These are phyloP conservation scores for Halocynthia roretzi DNA, from an alignment of 23 tunicate genomes.

Conservation along the genomic window DNA sequence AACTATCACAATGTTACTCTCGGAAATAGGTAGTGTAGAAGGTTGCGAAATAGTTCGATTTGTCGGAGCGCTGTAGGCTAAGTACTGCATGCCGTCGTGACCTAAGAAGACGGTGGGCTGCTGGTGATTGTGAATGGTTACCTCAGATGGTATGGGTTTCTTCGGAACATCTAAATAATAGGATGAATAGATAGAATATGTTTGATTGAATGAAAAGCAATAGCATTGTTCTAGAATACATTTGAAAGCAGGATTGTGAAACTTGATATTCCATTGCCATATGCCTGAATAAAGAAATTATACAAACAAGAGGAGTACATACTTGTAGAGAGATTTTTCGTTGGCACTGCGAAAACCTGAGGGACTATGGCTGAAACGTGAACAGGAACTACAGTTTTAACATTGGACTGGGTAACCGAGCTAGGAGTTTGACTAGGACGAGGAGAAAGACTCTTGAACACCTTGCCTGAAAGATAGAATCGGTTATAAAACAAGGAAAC, in stretches of 20 bases:
- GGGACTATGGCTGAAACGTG: no score
- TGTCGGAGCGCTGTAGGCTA: constrained; percentile 2
- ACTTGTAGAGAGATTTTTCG: background rate
- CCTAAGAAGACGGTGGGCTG: constrained; percentile 2
- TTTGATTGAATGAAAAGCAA: no score
- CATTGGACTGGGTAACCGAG: background rate
- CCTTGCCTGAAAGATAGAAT: constrained; percentile 28
- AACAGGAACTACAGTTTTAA: background rate
- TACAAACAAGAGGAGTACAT: background rate
- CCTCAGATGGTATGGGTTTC: background rate
- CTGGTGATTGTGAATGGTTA: background rate
- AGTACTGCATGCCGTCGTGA: background rate
- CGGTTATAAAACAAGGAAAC: background rate
- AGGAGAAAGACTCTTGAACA: constrained; percentile 61
- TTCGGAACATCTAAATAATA: background rate
- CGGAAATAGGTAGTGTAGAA: background rate
- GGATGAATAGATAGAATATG: no score
- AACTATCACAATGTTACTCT: constrained; percentile 14
- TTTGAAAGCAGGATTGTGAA: no score
- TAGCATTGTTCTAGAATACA: no score
- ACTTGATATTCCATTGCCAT: no score
- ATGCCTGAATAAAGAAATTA: background rate
- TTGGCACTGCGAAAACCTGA: background rate
- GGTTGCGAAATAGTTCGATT: background rate
- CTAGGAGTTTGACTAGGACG: constrained; percentile 7